These are phyloP conservation scores for Spondyliosoma cantharus DNA, from an alignment of 2,797 vertebrate genomes.

Conservation along the genomic window DNA sequence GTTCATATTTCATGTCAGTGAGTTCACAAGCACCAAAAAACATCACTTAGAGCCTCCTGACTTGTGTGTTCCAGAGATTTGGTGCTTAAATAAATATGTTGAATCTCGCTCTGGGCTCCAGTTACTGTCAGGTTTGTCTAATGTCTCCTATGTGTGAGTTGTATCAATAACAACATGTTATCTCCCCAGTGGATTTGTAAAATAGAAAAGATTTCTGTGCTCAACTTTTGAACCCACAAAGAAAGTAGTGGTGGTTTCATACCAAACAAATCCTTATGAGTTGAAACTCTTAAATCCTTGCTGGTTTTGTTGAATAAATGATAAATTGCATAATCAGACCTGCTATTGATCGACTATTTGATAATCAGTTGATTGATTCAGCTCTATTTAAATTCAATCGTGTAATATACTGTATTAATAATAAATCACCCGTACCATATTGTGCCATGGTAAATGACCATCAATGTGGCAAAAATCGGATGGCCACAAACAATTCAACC, in stretches of 20 bases:
- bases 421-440: not conserved
- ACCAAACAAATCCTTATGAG: not conserved
- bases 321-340: not conserved
- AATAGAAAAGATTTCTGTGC: not conserved
- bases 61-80: conserved; percentile 19
- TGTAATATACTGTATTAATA: not conserved
- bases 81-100: not conserved
- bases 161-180: not conserved
- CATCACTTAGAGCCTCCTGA: conserved; percentile 27
- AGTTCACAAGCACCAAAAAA: conserved; percentile 40
- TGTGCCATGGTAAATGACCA: conserved; percentile 8
- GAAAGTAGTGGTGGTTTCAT: not conserved
- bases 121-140: not conserved
- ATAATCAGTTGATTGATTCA: not conserved
- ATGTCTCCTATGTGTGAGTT: not conserved
- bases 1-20: conserved; percentile 50
- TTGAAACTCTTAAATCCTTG: not conserved
- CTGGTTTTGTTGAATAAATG: not conserved
- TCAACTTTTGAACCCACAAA: not conserved
- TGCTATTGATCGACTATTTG: not conserved
- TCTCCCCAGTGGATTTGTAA: not conserved
- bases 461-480: conserved; percentile 20
- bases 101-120: not conserved
- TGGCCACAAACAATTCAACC: conserved; percentile 10
- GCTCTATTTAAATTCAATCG: not conserved